Conservation (phyloP, 2,888 invertebrate species). For the Leptura quadrifasciata region DNA sequence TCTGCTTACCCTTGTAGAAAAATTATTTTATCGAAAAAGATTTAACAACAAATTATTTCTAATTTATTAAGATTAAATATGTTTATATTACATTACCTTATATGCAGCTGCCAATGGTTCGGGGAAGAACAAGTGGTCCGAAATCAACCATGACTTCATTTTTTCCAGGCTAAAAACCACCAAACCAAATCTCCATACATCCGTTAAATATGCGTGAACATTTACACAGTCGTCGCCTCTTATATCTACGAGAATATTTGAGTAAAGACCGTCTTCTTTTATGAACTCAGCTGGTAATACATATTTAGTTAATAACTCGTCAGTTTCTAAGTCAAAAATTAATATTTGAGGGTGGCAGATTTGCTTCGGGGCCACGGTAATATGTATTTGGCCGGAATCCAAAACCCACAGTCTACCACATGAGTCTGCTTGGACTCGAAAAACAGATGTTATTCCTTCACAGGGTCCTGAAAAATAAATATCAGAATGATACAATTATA, state of each 20-base stretch:
- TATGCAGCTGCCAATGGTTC: conserved; percentile 85
- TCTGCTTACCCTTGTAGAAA: not conserved
- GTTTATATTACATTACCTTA: conserved; percentile 68
- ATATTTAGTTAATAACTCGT: conserved; percentile 76
- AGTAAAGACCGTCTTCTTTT: conserved; percentile 81
- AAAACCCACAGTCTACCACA: conserved; percentile 88
- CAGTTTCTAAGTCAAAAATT: conserved; percentile 82
- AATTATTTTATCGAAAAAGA: not conserved
- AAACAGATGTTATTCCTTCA: conserved; percentile 84
- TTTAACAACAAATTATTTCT: not conserved
- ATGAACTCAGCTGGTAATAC: conserved; percentile 80
- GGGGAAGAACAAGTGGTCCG: conserved; percentile 83
- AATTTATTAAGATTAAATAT: not conserved
- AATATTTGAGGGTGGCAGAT: conserved; percentile 84
- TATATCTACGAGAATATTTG: conserved; percentile 81
- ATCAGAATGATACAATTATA: no score
- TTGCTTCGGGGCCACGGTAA: conserved; percentile 80
- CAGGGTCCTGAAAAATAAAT: conserved; percentile 75
- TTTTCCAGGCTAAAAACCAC: conserved; percentile 75
- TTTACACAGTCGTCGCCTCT: conserved; percentile 78
- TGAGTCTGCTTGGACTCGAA: conserved; percentile 83
- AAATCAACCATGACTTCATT: conserved; percentile 80
- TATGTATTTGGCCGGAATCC: conserved; percentile 86
- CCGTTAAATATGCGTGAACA: conserved; percentile 81
- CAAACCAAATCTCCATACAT: conserved; percentile 78